A percentile compares a stretch with the other conserved stretches of the same genome.
Conservation (phyloP, 2,113 vertebrate genomes). For the Corythornis madagascariensis region DNA sequence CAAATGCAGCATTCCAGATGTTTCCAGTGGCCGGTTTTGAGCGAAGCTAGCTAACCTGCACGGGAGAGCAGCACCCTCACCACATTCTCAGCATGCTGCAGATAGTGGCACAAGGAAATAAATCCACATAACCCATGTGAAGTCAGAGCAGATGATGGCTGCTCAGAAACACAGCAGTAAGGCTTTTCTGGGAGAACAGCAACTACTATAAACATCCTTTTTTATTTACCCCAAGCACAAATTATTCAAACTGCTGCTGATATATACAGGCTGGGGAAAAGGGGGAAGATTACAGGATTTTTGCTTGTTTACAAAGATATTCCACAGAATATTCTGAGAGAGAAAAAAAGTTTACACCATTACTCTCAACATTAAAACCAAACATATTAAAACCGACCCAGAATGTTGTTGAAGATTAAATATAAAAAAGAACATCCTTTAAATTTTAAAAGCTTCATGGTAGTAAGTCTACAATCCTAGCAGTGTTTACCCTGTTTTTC, state of each 20-base stretch:
- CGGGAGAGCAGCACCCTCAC: not conserved
- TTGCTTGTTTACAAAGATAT: not conserved
- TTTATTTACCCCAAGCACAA: not conserved
- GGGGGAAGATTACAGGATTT: not conserved
- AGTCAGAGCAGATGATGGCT: not conserved
- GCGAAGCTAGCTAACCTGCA: not conserved
- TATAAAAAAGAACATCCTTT: not conserved
- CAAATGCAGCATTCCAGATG: not conserved
- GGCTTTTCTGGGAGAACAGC: not conserved
- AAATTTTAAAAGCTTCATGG: not conserved
- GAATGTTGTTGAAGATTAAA: not conserved
- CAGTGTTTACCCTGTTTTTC: not conserved
- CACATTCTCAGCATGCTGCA: not conserved
- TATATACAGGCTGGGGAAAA: not conserved
- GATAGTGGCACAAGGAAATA: not conserved
- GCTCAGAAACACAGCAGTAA: not conserved
- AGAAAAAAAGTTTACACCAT: not conserved
- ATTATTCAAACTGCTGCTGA: not conserved
- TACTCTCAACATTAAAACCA: not conserved
- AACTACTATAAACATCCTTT: not conserved
- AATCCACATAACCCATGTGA: not conserved
- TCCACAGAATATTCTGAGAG: not conserved
- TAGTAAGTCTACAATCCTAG: not conserved
- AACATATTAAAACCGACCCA: not conserved
- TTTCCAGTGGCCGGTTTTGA: not conserved